A percentile compares a stretch with the other conserved stretches of the same genome.
phyloP scores from a whole-genome alignment of 2,797 vertebrate species.

The Eospalax fontanierii region DNA sequence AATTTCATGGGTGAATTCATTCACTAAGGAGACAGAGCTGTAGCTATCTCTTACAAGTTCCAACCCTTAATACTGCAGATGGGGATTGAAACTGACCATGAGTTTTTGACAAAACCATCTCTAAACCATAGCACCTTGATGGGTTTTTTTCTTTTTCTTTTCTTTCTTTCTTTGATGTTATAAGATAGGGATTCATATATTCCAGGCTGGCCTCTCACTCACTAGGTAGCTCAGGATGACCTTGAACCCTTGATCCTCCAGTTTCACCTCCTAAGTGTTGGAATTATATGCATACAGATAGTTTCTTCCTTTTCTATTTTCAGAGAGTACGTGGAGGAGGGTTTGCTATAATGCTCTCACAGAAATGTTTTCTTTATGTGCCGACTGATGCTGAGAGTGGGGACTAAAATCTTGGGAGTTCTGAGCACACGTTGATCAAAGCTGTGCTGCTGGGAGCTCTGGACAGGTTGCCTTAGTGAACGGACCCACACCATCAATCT shows the following conservation, averaged over 20 bases:
- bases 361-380: neutral
- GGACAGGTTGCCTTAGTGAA: neutral
- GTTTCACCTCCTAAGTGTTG: neutral
- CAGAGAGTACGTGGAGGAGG: neutral
- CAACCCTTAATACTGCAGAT: neutral
- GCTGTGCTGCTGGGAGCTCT: neutral
- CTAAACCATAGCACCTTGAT: neutral
- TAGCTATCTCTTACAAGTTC: neutral
- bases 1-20: neutral
- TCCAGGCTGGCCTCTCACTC: neutral
- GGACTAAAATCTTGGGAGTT: neutral
- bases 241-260: neutral
- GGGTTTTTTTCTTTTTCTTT: too few species aligned
- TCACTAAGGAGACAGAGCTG: neutral
- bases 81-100: neutral
- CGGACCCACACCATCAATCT: too few species aligned
- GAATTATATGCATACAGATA: neutral
- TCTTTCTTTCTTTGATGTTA: too few species aligned
- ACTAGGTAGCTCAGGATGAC: neutral
- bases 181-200: neutral
- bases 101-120: neutral
- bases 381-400: too few species aligned
- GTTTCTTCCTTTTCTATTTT: neutral
- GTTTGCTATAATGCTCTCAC: neutral
- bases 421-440: neutral